phyloP scores from a whole-genome alignment of 2,888 invertebrate species.

The Pinctada fucata region DNA sequence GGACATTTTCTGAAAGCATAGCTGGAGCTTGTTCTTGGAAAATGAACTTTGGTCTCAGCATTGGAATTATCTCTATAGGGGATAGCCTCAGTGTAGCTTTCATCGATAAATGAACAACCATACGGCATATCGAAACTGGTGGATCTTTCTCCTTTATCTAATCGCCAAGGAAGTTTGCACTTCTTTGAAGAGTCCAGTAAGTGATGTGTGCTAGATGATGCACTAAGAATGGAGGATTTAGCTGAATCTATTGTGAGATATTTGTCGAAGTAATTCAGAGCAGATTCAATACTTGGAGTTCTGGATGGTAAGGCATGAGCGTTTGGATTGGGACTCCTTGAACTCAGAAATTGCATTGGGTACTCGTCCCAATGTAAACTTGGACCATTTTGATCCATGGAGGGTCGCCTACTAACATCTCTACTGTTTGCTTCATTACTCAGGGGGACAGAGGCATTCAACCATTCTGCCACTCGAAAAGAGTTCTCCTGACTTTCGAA shows the following conservation, averaged over 20 bases:
- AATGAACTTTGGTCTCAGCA: neutral
- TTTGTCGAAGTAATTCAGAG: constrained; percentile 34
- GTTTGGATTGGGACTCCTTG: neutral
- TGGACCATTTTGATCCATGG: neutral
- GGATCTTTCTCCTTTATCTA: neutral
- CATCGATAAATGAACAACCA: neutral
- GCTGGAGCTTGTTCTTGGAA: no score
- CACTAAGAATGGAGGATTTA: constrained; percentile 8
- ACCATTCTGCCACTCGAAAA: constrained; percentile 51
- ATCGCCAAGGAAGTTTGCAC: neutral
- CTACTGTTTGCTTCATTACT: constrained; percentile 26
- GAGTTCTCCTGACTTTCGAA: constrained; percentile 47
- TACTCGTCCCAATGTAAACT: neutral
- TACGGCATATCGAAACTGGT: no score
- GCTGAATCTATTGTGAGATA: constrained; percentile 41
- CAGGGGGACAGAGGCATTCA: constrained; percentile 55
- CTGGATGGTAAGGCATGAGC: constrained; percentile 18
- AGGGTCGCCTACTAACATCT: constrained; percentile 6
- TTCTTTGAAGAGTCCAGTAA: neutral
- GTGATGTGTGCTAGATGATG: neutral
- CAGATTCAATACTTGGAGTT: constrained; percentile 24
- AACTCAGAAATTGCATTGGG: neutral
- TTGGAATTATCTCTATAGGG: neutral
- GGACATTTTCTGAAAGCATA: neutral
- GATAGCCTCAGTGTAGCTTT: neutral